phyloP scores from a whole-genome alignment of 2,888 invertebrate genomes.

The Rhimphoctona megacephalus region DNA sequence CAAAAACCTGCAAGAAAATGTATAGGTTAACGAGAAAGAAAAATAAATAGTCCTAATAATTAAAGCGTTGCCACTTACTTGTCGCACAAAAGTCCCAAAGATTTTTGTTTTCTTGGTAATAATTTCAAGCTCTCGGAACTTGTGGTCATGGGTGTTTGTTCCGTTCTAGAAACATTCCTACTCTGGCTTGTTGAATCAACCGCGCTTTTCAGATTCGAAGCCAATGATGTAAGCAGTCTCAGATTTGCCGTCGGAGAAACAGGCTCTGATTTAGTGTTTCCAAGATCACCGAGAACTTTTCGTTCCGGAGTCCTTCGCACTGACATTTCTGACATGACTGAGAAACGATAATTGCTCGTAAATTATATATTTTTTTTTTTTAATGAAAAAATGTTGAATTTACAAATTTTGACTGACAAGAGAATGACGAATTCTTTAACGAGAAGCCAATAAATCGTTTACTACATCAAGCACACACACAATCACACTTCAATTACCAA shows the following conservation, averaged over 20 bases:
- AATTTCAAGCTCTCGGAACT: constrained; percentile 69
- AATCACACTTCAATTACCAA: neutral
- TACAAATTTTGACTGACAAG: too few relatives aligned
- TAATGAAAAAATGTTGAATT: neutral
- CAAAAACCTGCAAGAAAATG: constrained; percentile 85
- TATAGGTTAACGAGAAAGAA: neutral
- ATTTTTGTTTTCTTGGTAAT: constrained; percentile 86
- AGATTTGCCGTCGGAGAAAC: constrained; percentile 90
- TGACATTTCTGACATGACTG: constrained; percentile 62
- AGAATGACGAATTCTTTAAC: neutral
- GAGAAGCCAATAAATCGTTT: neutral
- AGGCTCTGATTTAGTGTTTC: constrained; percentile 86
- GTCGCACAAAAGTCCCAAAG: constrained; percentile 87
- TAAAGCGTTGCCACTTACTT: constrained; percentile 83
- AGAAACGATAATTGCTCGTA: neutral
- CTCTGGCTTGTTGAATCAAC: constrained; percentile 71
- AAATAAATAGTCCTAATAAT: neutral
- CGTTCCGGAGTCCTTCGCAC: constrained; percentile 68
- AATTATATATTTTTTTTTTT: too few relatives aligned
- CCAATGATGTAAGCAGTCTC: constrained; percentile 89
- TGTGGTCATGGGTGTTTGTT: constrained; percentile 30
- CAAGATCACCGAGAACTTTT: constrained; percentile 86
- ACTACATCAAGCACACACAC: neutral
- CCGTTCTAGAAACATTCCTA: constrained; percentile 28
- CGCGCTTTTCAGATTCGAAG: constrained; percentile 86